Evolutionary conservation across 2,888 invertebrate genomes (phyloP), one percentile per base, ranked within the genome.

Genomic region (Drosophila glabriapex): DNA sequence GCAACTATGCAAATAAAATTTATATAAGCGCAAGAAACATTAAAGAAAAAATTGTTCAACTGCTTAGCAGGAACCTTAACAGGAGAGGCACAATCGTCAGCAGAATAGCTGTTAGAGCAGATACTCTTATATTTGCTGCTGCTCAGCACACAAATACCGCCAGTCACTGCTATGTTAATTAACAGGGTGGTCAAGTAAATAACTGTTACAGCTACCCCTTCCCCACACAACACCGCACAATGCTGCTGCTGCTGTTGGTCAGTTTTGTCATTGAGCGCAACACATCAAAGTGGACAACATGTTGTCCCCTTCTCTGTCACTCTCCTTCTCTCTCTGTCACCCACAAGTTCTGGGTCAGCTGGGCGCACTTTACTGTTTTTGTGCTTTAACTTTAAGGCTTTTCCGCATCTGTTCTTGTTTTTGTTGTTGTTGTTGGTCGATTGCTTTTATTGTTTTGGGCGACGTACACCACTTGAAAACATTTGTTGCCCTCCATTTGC

Each of bases 311-410:
- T 37, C 33, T 39, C 5, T 46, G 16, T 25, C n/a, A 12, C 41
- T 43, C 41, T 43, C 28, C 58, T 31, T 25, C 29, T 50, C 29
- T 49, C 28, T 6, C 31, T 41, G 10, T n/a, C 31, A n/a, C 29
- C 60, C 60, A 63, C 87, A 89, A 89, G 87, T 87, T 85, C 87
- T 85, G 85, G 90, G 85, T 82, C 90, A 89, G 70, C 74, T 79
- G 73, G 72, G 66, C 71, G 54, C 74, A 67, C 56, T 70, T 79
- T 69, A 58, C 43, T 29, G 56, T 54, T 46, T 46, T 46, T 46
- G 46, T 46, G 16, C 46, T 46, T 46, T 73, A 67, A 65, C 83
- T 75, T 65, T 50, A 68, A 58, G 61, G 64, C 66, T 66, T 64
- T 66, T 41, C 29, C 49, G 7, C 64, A 68, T 55, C 65, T 73